Evolutionary conservation across 2,113 vertebrate species (phyloP).

Genomic region (Campylomormyrus numenius): DNA sequence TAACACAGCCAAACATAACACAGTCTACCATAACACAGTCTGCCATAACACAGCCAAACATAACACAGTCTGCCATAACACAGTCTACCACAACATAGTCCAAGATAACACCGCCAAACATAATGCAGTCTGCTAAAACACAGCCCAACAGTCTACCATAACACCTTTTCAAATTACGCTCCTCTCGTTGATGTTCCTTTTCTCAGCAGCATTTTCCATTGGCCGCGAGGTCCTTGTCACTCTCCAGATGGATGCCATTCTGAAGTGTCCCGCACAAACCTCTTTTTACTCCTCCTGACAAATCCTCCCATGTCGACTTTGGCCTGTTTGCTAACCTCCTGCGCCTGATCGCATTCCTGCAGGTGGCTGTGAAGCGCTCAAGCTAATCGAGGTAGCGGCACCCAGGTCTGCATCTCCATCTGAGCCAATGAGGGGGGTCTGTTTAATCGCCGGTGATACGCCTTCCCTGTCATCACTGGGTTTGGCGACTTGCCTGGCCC

Average conservation of each 20-base stretch:
- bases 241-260: background rate
- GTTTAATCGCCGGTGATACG: slow-evolving; percentile 56
- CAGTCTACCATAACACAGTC: background rate
- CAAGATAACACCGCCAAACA: background rate
- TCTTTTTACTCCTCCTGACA: background rate
- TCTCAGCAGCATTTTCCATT: background rate
- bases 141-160: too few species aligned
- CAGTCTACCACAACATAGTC: too few species aligned
- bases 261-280: slow-evolving; percentile 34
- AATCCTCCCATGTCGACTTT: slow-evolving; percentile 16
- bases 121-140: background rate
- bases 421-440: slow-evolving; percentile 45
- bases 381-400: slow-evolving; percentile 36
- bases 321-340: slow-evolving; percentile 39
- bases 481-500: slow-evolving; percentile 13
- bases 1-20: background rate
- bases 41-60: too few species aligned
- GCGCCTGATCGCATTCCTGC: slow-evolving; percentile 32
- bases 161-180: background rate
- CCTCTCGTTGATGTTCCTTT: background rate
- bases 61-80: background rate
- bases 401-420: slow-evolving; percentile 42
- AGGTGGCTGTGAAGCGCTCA: slow-evolving; percentile 45
- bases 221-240: background rate
- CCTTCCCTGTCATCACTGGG: slow-evolving; percentile 26